These are phyloP conservation scores for Poecilia wingei DNA, from an alignment of 2,797 vertebrate genomes.

Conservation along the genomic window DNA sequence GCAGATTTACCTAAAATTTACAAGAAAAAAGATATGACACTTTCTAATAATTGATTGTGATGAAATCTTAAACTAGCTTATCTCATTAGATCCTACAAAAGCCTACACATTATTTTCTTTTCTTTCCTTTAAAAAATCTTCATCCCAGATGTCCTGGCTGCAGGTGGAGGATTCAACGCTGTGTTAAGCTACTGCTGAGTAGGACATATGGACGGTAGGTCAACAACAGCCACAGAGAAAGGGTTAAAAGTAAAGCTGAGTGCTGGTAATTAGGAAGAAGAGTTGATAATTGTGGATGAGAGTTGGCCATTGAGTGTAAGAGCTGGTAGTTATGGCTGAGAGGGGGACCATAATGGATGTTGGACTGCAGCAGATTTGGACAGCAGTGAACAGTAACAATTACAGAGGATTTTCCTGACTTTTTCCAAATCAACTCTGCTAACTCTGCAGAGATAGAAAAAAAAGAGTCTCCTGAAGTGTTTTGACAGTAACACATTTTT, in stretches of 20 bases:
- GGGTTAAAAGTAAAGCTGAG: constrained; percentile 61
- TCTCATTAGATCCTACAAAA: neutral
- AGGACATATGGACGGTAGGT: constrained; percentile 51
- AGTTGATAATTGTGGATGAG: constrained; percentile 65
- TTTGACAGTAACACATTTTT: constrained; percentile 42
- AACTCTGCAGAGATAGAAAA: constrained; percentile 1
- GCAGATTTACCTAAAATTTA: neutral
- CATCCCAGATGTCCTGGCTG: neutral
- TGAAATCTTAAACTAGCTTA: neutral
- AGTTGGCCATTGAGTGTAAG: constrained; percentile 54
- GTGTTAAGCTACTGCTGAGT: constrained; percentile 38
- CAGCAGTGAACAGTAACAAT: constrained; percentile 39
- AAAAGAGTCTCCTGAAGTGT: constrained; percentile 25
- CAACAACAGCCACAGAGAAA: constrained; percentile 44
- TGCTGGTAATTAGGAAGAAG: constrained; percentile 66
- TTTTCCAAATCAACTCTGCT: constrained; percentile 23
- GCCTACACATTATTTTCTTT: neutral
- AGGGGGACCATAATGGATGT: constrained; percentile 43
- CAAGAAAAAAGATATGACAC: neutral
- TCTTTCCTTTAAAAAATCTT: neutral
- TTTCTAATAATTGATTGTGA: neutral
- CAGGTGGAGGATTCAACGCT: constrained; percentile 7
- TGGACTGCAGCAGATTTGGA: constrained; percentile 46
- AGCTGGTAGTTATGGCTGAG: constrained; percentile 56
- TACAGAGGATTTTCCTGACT: constrained; percentile 29